These are phyloP conservation scores for Seriola aureovittata DNA, from an alignment of 2,113 vertebrate species.

Conservation along the genomic window DNA sequence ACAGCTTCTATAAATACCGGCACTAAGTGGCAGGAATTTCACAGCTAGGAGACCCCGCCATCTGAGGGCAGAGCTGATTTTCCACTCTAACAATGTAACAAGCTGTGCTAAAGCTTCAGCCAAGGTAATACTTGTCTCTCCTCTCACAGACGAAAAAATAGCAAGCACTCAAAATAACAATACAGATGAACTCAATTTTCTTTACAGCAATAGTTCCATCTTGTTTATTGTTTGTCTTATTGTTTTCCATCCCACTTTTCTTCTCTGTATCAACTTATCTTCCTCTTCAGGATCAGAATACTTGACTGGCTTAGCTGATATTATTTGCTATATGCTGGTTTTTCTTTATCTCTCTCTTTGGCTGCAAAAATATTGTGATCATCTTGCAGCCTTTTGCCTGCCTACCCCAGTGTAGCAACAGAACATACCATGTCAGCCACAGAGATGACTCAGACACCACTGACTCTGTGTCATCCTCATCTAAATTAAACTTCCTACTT, in stretches of 20 bases:
- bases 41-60: constrained; percentile 67
- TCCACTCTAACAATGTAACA: constrained; percentile 68
- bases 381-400: not conserved
- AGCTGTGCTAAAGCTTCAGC: constrained; percentile 38
- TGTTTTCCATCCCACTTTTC: not conserved
- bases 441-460: constrained; percentile 61
- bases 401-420: not conserved
- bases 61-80: constrained; percentile 69
- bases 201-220: not conserved
- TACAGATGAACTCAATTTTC: not conserved
- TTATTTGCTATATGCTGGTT: not conserved
- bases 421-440: constrained; percentile 26
- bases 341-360: constrained; percentile 10
- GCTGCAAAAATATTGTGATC: constrained; percentile 41
- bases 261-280: not conserved
- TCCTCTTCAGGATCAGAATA: constrained; percentile 8
- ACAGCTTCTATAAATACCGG: constrained; percentile 80
- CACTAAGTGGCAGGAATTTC: constrained; percentile 81
- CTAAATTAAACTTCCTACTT: constrained; percentile 57
- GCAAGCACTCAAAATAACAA: constrained; percentile 1
- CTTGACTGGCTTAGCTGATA: constrained; percentile 15
- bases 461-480: constrained; percentile 64
- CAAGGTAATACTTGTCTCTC: constrained; percentile 3
- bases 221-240: not conserved
- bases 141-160: constrained; percentile 3